A percentile compares a stretch with the other conserved stretches of the same genome.
Evolutionary conservation across 2,888 invertebrate genomes (phyloP).

Genomic region (Drosophila hamatofila): DNA sequence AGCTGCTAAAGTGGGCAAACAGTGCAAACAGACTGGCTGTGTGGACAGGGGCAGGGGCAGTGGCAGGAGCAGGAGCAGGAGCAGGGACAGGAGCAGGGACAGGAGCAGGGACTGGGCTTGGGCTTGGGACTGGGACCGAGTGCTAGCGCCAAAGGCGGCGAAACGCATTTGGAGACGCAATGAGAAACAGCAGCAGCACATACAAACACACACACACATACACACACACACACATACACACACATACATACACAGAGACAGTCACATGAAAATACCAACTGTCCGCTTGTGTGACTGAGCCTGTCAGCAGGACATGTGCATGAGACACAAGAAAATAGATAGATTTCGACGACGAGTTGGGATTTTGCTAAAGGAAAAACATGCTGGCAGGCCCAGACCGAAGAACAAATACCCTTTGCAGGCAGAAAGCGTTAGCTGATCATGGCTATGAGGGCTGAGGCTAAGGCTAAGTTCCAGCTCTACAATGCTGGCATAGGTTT

Average conservation of each 20-base stretch:
- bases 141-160: conserved; percentile 58
- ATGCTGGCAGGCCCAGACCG: neutral
- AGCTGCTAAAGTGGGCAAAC: conserved; percentile 27
- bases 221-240: conserved; percentile 10
- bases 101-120: neutral
- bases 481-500: no score
- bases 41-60: no score
- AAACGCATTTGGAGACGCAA: conserved; percentile 76
- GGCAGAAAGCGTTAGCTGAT: no score
- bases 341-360: conserved; percentile 65
- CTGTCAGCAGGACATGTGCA: conserved; percentile 76
- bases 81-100: neutral
- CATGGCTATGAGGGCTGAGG: no score
- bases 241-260: conserved; percentile 20
- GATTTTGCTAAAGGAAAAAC: conserved; percentile 45
- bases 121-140: no score
- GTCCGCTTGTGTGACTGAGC: conserved; percentile 75
- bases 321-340: conserved; percentile 68
- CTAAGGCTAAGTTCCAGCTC: no score
- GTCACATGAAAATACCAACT: conserved; percentile 73
- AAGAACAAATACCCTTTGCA: neutral
- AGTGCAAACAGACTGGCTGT: conserved; percentile 40
- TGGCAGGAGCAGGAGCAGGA: no score
- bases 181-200: conserved; percentile 36
- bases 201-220: conserved; percentile 21